Evolutionary conservation across 2,888 invertebrate species (phyloP).

Genomic region (Noctua comes): DNA sequence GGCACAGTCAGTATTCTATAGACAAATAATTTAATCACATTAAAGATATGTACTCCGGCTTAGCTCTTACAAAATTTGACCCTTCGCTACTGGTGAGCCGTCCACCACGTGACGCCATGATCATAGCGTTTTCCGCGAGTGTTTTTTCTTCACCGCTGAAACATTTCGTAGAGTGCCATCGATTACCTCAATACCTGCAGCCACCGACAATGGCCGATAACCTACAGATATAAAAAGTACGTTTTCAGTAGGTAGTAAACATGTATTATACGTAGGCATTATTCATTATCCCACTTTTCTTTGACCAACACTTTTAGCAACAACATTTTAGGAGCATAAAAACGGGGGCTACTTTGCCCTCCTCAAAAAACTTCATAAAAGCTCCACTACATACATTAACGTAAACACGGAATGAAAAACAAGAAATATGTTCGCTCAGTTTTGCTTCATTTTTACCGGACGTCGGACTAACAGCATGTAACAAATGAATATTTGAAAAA

Average conservation of each 20-base stretch:
- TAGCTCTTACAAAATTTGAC: too few species aligned
- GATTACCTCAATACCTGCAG: not conserved
- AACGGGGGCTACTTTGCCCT: not conserved
- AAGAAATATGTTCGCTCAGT: constrained; percentile 2
- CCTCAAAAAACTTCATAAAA: constrained; percentile 17
- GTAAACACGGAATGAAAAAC: constrained; percentile 11
- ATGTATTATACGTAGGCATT: not conserved
- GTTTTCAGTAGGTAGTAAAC: not conserved
- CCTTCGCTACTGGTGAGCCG: too few species aligned
- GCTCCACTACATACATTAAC: constrained; percentile 12
- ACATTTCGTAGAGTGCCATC: not conserved
- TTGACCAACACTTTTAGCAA: not conserved
- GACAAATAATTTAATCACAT: too few species aligned
- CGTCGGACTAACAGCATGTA: not conserved
- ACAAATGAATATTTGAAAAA: not conserved
- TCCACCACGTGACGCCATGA: not conserved
- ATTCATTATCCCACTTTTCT: not conserved
- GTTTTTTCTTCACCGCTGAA: not conserved
- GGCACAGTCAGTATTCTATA: too few species aligned
- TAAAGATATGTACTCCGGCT: too few species aligned
- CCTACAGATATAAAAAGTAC: not conserved
- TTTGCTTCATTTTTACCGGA: not conserved
- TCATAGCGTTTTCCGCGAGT: not conserved
- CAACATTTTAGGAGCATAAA: not conserved
- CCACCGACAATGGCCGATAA: not conserved